phyloP scores from a whole-genome alignment of 2,888 invertebrate species.

The Boloria euphrosyne region DNA sequence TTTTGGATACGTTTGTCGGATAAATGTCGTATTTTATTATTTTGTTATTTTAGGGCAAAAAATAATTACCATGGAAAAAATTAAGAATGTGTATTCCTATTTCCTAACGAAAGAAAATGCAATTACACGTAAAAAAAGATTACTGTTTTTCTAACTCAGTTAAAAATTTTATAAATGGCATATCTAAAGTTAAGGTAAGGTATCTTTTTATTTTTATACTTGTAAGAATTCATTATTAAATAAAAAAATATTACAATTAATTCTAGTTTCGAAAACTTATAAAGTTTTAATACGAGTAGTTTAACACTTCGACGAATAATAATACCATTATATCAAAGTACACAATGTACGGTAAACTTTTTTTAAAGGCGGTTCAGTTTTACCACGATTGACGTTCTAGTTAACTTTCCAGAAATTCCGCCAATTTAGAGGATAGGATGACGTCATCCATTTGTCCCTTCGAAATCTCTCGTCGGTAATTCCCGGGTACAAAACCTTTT shows the following conservation, averaged over 20 bases:
- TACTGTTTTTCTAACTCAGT: too few species aligned
- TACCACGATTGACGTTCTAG: background rate
- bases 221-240: too few species aligned
- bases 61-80: conserved; percentile 5
- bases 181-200: too few species aligned
- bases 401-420: background rate
- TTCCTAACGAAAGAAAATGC: background rate
- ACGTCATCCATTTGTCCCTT: conserved; percentile 7
- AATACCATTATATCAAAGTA: too few species aligned
- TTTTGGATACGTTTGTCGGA: conserved; percentile 50
- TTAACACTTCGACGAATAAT: too few species aligned
- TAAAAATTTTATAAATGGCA: too few species aligned
- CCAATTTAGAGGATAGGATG: background rate
- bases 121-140: background rate
- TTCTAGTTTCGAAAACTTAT: too few species aligned
- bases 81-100: background rate
- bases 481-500: conserved; percentile 14
- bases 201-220: too few species aligned
- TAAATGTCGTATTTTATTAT: conserved; percentile 30
- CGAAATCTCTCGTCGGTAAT: conserved; percentile 12
- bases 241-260: too few species aligned
- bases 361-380: background rate
- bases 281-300: too few species aligned
- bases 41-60: conserved; percentile 32
- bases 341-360: too few species aligned